Base-by-base conservation (phyloP, 2,888 invertebrate species). In the Epirrhoe tristata region DNA sequence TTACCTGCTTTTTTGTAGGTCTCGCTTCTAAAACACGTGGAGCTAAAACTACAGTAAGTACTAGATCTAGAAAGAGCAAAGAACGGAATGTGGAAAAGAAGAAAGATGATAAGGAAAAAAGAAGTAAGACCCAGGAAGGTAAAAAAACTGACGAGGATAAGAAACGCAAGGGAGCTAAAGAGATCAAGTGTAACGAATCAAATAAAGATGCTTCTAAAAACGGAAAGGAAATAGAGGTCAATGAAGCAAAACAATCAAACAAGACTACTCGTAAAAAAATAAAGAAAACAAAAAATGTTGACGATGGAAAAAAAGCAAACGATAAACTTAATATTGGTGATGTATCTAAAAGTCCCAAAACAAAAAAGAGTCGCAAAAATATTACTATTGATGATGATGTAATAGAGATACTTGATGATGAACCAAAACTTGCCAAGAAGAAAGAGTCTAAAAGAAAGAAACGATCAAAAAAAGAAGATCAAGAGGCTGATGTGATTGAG, bases 51-150 rank as follows among this genome's bases (percentile, higher is more conserved):
- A 62, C 64, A 58, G 68, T 68, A 68, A 68, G 68, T 64, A 68
- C 54, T 46, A 61, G 16, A 54, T 61, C 61, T 50, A 63, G 32
- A 56, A 55, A 34, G 32, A 57, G 0, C 94, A 60, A 36, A 24
- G 48, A 53, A 12, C 52, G 24, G 16, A 17, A 34, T 50, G 12
- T 24, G 6, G 58, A 58, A 6, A 58, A 48, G 34, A 52, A 52
- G 34, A 63, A 52, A 54, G 17, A 50, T 57, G 51, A 43, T 52
- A 56, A 16, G 7, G 24, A 31, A 6, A 46, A 50, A 36, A 58
- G n/a, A 58, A 50, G 31, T 48, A 24, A 34, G 16, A 48, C 16
- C 48, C 48, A 34, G 36, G 6, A 50, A 48, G 43, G 31, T 3
- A 32, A 17, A 24, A 59, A 59, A n/a, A 5, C 48, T 0, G 50